A percentile compares a stretch with the other conserved stretches of the same genome.
Evolutionary conservation across 1,140 invertebrate species (phyloP).

Genomic region (Platorchestia sp.): DNA sequence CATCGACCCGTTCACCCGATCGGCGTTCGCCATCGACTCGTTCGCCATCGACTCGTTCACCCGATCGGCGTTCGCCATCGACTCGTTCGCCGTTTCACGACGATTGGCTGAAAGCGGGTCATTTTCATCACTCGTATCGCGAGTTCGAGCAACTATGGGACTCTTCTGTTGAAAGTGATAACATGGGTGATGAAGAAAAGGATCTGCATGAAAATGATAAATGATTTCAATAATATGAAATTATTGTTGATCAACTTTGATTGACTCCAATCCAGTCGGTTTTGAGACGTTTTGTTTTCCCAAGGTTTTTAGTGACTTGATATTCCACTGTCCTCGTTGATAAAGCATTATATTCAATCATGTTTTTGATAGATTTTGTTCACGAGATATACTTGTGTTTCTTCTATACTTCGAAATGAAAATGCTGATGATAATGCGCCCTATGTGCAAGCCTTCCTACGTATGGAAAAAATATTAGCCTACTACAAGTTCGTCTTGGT

Average conservation of each 20-base stretch:
- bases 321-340: background rate
- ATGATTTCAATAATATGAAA: background rate
- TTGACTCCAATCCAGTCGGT: background rate
- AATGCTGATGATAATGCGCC: background rate
- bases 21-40: background rate
- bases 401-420: background rate
- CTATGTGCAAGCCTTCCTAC: background rate
- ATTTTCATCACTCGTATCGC: background rate
- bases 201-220: background rate
- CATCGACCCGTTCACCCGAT: no score
- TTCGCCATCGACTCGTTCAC: no score
- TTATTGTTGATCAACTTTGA: background rate
- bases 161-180: background rate
- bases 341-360: background rate
- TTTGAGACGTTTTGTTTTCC: background rate
- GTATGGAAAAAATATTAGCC: background rate
- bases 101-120: background rate
- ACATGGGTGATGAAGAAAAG: background rate
- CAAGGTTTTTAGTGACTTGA: background rate
- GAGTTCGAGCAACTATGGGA: background rate
- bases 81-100: background rate
- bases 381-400: background rate
- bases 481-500: background rate
- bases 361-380: background rate
- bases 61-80: background rate